phyloP scores from a whole-genome alignment of 2,888 invertebrate species.

The Drosophila falleni region DNA sequence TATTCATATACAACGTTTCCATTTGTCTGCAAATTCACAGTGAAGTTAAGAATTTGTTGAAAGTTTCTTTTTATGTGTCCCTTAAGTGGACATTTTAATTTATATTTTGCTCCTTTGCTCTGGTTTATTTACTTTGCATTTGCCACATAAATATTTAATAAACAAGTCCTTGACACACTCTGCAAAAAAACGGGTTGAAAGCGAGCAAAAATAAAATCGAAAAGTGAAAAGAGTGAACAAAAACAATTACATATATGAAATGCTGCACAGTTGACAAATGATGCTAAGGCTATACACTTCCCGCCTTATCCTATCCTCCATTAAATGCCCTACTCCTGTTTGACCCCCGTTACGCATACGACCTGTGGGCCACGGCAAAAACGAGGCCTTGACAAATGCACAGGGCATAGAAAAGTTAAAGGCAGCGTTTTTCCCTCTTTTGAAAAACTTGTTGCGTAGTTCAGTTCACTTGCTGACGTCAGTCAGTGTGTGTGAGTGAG shows the following conservation, averaged over 20 bases:
- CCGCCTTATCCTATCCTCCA: not conserved
- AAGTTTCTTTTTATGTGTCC: conserved; percentile 15
- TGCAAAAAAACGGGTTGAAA: conserved; percentile 4
- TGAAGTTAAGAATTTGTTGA: not conserved
- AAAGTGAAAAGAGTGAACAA: conserved; percentile 11
- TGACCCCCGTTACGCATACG: conserved; percentile 58
- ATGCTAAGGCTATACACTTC: conserved; percentile 11
- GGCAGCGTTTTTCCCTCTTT: conserved; percentile 4
- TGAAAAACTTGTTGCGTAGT: conserved; percentile 66
- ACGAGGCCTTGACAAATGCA: conserved; percentile 9
- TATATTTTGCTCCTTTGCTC: conserved; percentile 29
- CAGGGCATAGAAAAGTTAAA: conserved; percentile 1
- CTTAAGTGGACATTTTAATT: conserved; percentile 47
- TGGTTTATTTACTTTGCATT: conserved; percentile 59
- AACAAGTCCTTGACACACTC: conserved; percentile 62
- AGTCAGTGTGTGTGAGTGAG: conserved; percentile 35
- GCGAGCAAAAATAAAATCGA: not conserved
- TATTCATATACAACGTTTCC: conserved; percentile 52
- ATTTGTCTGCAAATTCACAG: conserved; percentile 38
- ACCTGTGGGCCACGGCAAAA: conserved; percentile 36
- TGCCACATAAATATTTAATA: conserved; percentile 72
- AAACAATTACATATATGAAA: conserved; percentile 25
- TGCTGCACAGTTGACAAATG: conserved; percentile 45
- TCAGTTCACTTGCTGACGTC: conserved; percentile 60
- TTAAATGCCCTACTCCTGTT: not conserved